Percentiles rank a stretch among this genome's conserved stretches.
Evolutionary conservation across 2,113 vertebrate species (phyloP).

Genomic region (Melanerpes aurifrons): DNA sequence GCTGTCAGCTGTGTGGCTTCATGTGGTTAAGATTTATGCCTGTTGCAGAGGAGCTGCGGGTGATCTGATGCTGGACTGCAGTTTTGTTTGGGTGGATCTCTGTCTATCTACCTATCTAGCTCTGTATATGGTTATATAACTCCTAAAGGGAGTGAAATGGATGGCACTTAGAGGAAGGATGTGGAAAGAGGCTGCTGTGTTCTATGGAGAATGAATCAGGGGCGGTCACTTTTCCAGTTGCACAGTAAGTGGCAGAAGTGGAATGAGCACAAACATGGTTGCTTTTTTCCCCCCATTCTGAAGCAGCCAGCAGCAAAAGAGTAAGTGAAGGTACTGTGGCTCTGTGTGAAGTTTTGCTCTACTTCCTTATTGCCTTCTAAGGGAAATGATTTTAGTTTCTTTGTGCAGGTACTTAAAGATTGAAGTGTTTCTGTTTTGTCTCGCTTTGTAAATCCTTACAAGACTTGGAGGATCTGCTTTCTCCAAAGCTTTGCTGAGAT

Average conservation of each 20-base stretch:
- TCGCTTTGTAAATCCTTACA: background rate
- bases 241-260: background rate
- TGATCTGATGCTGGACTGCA: background rate
- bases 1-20: accelerated
- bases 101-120: background rate
- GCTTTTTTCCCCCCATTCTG: background rate
- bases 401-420: background rate
- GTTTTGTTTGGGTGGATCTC: background rate
- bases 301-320: accelerated
- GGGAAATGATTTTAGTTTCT: background rate
- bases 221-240: background rate
- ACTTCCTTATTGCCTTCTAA: background rate
- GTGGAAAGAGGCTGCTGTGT: background rate
- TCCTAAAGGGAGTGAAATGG: background rate
- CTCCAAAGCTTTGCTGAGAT: background rate
- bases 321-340: background rate
- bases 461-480: background rate
- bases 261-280: background rate
- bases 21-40: accelerated
- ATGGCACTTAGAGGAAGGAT: background rate
- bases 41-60: background rate
- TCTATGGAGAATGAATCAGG: background rate
- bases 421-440: background rate
- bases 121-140: background rate
- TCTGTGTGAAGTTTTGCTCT: background rate